Conservation (phyloP, 2,888 invertebrate species). For the Ethmia dodecea region DNA sequence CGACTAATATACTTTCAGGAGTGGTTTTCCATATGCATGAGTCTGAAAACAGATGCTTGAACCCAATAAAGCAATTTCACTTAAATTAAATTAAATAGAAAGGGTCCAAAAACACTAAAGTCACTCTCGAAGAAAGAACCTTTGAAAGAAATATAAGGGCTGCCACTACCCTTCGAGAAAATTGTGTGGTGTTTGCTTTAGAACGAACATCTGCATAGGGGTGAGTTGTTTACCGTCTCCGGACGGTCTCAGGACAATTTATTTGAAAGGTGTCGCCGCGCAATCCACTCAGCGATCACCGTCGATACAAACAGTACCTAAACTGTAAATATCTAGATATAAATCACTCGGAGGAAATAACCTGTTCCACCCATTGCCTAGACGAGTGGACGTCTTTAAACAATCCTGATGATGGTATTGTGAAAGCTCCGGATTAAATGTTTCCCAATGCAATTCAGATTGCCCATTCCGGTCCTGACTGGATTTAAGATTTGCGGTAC, state of each 20-base stretch:
- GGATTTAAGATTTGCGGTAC: too few species aligned
- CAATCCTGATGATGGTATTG: slow-evolving; percentile 36
- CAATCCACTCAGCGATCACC: slow-evolving; percentile 66
- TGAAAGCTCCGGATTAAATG: slow-evolving; percentile 39
- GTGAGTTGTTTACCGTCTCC: slow-evolving; percentile 66
- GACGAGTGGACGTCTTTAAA: slow-evolving; percentile 48
- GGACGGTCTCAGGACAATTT: slow-evolving; percentile 71
- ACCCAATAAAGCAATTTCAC: slow-evolving; percentile 39
- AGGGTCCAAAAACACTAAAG: slow-evolving; percentile 38
- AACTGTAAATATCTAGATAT: slow-evolving; percentile 50
- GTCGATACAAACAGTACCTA: slow-evolving; percentile 44
- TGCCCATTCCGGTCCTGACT: too few species aligned
- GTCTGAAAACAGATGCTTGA: slow-evolving; percentile 1
- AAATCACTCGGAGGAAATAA: slow-evolving; percentile 62
- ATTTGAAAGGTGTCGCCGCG: slow-evolving; percentile 73
- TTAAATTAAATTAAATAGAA: slow-evolving; percentile 46
- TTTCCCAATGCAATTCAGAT: too few species aligned
- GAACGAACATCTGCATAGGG: slow-evolving; percentile 63
- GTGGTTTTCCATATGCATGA: too few species aligned
- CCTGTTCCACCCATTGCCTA: slow-evolving; percentile 48
- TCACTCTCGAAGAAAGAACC: slow-evolving; percentile 36
- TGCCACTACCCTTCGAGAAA: slow-evolving; percentile 45
- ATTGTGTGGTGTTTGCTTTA: slow-evolving; percentile 59
- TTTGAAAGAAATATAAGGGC: slow-evolving; percentile 55
- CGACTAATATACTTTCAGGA: too few species aligned